These are phyloP conservation scores for Ethmia dodecea DNA, from an alignment of 2,888 invertebrate species.

Conservation along the genomic window DNA sequence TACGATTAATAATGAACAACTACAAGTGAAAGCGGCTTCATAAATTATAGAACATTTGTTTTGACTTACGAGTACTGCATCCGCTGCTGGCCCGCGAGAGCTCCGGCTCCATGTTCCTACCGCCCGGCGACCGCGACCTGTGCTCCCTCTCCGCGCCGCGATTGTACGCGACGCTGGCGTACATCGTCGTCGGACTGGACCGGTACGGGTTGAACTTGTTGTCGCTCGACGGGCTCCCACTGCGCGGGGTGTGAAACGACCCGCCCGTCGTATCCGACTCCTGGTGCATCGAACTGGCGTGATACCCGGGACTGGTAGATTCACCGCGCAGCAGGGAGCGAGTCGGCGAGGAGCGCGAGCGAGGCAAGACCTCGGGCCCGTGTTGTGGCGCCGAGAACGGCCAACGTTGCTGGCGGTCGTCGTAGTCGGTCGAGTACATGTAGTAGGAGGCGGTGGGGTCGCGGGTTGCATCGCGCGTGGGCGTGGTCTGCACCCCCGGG, in stretches of 20 bases:
- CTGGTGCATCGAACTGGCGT: too few relatives aligned
- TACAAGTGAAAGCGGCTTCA: too few relatives aligned
- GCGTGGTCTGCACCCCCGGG: not conserved
- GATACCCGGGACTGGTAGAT: too few relatives aligned
- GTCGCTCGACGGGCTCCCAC: conserved; percentile 12
- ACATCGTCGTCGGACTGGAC: conserved; percentile 30
- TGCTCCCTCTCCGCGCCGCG: not conserved
- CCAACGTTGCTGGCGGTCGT: conserved; percentile 8
- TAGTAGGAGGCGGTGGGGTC: conserved; percentile 29
- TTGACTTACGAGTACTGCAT: not conserved
- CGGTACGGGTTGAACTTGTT: conserved; percentile 17
- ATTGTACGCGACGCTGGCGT: not conserved
- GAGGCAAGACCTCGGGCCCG: not conserved
- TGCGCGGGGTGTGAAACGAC: conserved; percentile 23
- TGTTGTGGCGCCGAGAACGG: not conserved
- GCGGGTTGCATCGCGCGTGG: conserved; percentile 23
- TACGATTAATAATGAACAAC: too few relatives aligned
- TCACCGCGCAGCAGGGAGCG: too few relatives aligned
- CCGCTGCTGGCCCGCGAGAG: too few relatives aligned
- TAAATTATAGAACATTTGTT: not conserved
- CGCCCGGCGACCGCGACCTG: not conserved
- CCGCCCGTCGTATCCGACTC: not conserved
- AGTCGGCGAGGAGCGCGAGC: not conserved
- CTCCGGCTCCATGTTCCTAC: too few relatives aligned
- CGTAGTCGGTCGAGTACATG: too few relatives aligned